These are phyloP conservation scores for Electrophaes corylata DNA, from an alignment of 2,888 invertebrate species.

Conservation along the genomic window DNA sequence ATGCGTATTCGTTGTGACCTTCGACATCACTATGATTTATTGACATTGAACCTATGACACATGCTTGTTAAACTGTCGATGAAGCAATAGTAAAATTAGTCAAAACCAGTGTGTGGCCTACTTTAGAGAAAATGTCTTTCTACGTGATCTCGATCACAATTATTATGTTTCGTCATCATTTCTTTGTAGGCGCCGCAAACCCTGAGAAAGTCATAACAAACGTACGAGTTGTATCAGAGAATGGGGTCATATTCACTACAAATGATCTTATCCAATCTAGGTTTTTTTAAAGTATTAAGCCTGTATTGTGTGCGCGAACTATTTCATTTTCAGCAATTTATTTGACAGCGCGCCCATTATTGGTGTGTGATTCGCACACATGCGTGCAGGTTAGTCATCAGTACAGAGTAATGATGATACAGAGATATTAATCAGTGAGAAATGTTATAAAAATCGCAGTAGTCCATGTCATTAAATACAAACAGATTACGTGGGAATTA, in stretches of 20 bases:
- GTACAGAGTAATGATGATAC: neutral
- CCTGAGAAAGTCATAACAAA: constrained; percentile 65
- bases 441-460: constrained; percentile 3
- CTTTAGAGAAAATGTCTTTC: constrained; percentile 44
- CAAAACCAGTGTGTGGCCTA: constrained; percentile 68
- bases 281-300: no score
- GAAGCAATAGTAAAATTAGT: constrained; percentile 56
- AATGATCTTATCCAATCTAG: constrained; percentile 1
- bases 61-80: constrained; percentile 20
- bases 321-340: no score
- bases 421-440: neutral
- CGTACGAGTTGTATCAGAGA: constrained; percentile 43
- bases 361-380: no score
- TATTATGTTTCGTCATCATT: constrained; percentile 63
- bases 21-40: constrained; percentile 7
- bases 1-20: constrained; percentile 3
- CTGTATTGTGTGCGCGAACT: no score
- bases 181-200: constrained; percentile 59
- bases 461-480: neutral
- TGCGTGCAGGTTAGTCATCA: no score
- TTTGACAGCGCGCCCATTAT: no score
- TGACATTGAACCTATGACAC: constrained; percentile 8
- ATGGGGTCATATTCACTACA: constrained; percentile 29
- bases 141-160: constrained; percentile 63
- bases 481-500: constrained; percentile 10